Conservation (phyloP, 2,888 invertebrate species). For the Drosophila mimica region DNA sequence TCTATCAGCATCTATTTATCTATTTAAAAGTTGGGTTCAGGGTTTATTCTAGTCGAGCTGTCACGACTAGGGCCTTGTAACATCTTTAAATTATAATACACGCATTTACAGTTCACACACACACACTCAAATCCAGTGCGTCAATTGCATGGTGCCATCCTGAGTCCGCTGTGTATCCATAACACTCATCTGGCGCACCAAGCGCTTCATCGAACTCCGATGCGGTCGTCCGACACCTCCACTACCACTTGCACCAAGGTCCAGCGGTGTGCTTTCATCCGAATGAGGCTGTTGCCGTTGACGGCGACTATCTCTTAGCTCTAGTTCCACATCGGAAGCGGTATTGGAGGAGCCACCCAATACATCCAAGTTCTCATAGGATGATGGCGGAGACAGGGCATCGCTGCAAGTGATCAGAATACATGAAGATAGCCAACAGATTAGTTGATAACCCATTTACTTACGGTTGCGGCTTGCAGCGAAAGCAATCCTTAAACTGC, state of each 20-base stretch:
- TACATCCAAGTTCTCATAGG: constrained; percentile 91
- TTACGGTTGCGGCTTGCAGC: constrained; percentile 90
- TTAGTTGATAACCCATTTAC: too few species aligned
- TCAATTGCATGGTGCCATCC: constrained; percentile 93
- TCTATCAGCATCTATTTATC: neutral
- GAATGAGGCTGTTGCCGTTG: constrained; percentile 62
- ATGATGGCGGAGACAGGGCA: constrained; percentile 85
- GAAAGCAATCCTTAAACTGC: constrained; percentile 90
- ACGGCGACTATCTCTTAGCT: constrained; percentile 77
- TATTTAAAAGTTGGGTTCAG: neutral
- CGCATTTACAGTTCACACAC: neutral
- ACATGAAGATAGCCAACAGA: neutral
- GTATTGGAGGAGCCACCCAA: constrained; percentile 85
- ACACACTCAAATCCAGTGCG: constrained; percentile 91
- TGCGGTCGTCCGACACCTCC: constrained; percentile 62
- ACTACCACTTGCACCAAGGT: constrained; percentile 25
- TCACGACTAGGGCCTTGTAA: neutral
- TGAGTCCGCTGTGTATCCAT: constrained; percentile 93
- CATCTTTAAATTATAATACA: constrained; percentile 2
- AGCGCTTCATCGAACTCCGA: constrained; percentile 88
- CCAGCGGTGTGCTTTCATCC: constrained; percentile 85
- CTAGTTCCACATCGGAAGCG: constrained; percentile 79
- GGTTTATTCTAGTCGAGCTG: neutral
- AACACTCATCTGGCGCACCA: constrained; percentile 91
- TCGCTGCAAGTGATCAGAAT: constrained; percentile 30